phyloP scores from a whole-genome alignment of 2,113 vertebrate genomes.

The Corythornis vintsioides region DNA sequence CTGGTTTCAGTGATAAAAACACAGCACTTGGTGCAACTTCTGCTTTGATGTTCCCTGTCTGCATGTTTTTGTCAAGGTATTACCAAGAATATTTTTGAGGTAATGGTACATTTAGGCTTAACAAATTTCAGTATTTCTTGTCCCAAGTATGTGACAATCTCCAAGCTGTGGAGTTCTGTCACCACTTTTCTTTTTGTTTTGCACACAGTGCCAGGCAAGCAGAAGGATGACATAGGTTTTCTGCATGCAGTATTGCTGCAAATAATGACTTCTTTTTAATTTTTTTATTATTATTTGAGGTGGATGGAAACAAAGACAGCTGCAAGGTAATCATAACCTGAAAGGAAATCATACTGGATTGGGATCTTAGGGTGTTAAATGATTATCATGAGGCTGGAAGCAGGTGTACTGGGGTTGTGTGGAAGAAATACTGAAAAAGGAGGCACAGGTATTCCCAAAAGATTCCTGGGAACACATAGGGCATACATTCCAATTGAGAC shows the following conservation, averaged over 20 bases:
- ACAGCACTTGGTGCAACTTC: background rate
- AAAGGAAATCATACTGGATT: background rate
- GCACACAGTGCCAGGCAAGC: background rate
- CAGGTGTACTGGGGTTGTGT: background rate
- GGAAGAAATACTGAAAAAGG: background rate
- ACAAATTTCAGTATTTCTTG: background rate
- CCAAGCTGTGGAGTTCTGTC: background rate
- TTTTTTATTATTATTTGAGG: background rate
- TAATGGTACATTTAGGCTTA: background rate
- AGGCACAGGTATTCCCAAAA: background rate
- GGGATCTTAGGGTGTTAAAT: background rate
- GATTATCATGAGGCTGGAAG: background rate
- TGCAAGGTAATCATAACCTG: conserved; percentile 22
- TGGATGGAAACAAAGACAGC: background rate
- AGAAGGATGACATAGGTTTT: background rate
- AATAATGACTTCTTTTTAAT: background rate
- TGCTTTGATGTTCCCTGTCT: background rate
- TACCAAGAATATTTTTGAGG: background rate
- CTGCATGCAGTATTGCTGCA: background rate
- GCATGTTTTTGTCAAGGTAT: background rate
- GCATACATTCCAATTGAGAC: background rate
- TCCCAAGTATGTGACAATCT: background rate
- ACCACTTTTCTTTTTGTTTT: background rate
- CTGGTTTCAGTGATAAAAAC: background rate
- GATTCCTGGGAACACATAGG: background rate